Base-by-base conservation (phyloP, 2,888 invertebrate species). In the Mongoloraphidia duomilia region DNA sequence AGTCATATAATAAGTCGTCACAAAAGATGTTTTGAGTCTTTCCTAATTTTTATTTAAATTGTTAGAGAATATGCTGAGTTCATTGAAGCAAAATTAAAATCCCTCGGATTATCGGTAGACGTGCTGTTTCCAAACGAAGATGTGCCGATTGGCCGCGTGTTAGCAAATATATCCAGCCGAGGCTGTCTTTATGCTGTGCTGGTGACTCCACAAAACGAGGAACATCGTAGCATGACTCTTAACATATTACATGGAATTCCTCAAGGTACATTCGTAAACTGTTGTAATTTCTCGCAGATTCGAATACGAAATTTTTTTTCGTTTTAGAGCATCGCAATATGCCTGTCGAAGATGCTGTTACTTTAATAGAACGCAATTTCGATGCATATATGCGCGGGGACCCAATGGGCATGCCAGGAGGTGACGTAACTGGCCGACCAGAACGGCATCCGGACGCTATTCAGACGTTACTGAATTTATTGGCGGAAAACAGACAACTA, bases 121-220 rank as follows among this genome's bases (percentile, higher is more conserved):
- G 71, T 94, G 0, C 69, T 92, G n/a, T 91, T 89, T 63, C 91
- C 94, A 0, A 90, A 91, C 67, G 91, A 90, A 63, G 89, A 91
- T 61, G 85, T 90, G 1, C 83, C 89, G 0, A 76, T 92, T 10
- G 72, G 75, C 38, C 74, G 81, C 57, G 82, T 92, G 17, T 69
- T 94, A 34, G 90, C 89, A 9, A 92, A 91, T 61, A 87, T 93
- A 50, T 84, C 90, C 0, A 82, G 84, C 6, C 76, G 90, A n/a
- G 91, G 91, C 8, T 87, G 89, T 56, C 74, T 92, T 2, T 95
- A 89, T 68, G 92, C 92, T 0, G 83, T 94, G 53, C 75, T 93
- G 12, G 80, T 94, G 0, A 87, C 84, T 66, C 84, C 84, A 1
- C 82, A 84, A 60, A 92, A 95, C 63, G 87, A 89, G 63, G 82